These are phyloP conservation scores for Caerostris extrusa DNA, from an alignment of 1,140 invertebrate species.

Conservation along the genomic window DNA sequence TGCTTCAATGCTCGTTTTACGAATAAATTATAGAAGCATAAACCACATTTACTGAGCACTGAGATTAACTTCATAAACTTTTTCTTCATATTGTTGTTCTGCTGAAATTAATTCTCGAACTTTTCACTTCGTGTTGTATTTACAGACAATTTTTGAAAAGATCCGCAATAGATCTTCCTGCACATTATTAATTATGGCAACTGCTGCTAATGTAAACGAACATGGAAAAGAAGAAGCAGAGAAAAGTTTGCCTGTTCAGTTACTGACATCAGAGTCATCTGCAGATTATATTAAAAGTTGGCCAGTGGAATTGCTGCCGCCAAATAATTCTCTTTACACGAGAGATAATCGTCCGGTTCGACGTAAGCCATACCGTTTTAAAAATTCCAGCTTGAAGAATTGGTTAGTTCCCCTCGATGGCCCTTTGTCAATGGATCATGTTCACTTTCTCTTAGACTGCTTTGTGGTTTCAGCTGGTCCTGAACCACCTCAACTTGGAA, in stretches of 20 bases:
- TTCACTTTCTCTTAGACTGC: conserved; percentile 70
- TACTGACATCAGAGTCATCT: neutral
- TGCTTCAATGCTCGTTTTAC: neutral
- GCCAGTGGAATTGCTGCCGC: conserved; percentile 22
- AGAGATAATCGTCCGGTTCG: neutral
- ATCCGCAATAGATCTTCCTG: neutral
- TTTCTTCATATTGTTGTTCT: no score
- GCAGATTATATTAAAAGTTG: conserved; percentile 41
- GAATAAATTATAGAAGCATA: neutral
- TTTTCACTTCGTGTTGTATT: no score
- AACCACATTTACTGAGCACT: no score
- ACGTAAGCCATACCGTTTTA: conserved; percentile 33
- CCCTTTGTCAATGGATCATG: conserved; percentile 41
- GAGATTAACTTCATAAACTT: no score
- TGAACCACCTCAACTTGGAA: conserved; percentile 46
- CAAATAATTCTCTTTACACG: conserved; percentile 26
- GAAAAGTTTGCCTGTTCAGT: neutral
- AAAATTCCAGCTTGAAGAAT: conserved; percentile 5
- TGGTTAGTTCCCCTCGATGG: conserved; percentile 15
- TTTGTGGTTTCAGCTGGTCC: conserved; percentile 70
- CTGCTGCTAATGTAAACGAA: neutral
- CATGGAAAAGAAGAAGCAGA: neutral
- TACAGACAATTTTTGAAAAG: neutral
- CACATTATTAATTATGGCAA: neutral
- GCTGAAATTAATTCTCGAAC: no score